Evolutionary conservation across 2,797 vertebrate species (phyloP), one percentile per base, ranked within the genome.

Genomic region (Pygocentrus nattereri): DNA sequence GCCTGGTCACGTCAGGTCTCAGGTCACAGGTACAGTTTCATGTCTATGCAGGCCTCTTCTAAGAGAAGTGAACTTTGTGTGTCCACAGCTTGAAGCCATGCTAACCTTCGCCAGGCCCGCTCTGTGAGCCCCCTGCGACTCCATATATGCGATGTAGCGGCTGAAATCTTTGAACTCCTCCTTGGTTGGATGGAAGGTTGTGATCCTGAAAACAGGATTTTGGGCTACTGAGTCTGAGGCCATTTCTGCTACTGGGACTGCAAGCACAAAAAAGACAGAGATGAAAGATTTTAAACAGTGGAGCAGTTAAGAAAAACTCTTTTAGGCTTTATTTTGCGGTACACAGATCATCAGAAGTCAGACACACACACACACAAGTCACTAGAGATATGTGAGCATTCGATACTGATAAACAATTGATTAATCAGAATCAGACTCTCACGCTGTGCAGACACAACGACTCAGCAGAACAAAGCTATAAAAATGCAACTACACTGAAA

Each of bases 141-240:
- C 98, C 90, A 99, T 97, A 73, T 96, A 97, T 47, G 96, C 96
- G 21, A 99, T 93, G 85, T 98, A 99, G 0, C 96, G 94, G 83
- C 91, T 95, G 90, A 99, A 99, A 91, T 98, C 96, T 78, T 92
- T 95, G 88, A 99, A 99, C 86, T 99, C 96, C 75, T 97, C 97
- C 91, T 94, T 94, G 23, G 95, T 97, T 1, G 98, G 98, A 69
- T 92, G 94, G 92, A 99, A 99, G 0, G 96, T 98, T 97, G 98
- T 97, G 87, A 98, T 95, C 86, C 92, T 93, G 56, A 92, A 94
- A 64, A 90, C 91, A 75, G 94, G 90, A 76, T 93, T 95, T 82
- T 94, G 93, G 84, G 91, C 92, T 83, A 94, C 94, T 1, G 93
- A 91, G 83, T 98, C 96, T 0, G 95, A 95, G 73, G 96, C 95